Evolutionary conservation across 2,888 invertebrate species (phyloP).

Genomic region (Scelioninae gen. 2): DNA sequence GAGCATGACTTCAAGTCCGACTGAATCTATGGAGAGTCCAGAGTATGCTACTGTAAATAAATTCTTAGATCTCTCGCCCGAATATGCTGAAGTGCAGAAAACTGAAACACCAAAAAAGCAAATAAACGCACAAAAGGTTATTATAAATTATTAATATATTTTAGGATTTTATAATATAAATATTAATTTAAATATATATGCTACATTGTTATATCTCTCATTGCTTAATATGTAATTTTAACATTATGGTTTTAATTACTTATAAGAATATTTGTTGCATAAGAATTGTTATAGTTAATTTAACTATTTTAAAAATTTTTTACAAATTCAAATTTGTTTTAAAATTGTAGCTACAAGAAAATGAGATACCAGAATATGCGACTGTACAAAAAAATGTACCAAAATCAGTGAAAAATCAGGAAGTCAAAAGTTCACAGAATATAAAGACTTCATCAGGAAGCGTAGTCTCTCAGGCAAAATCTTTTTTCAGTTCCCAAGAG

Average conservation of each 20-base stretch:
- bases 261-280: too few relatives aligned
- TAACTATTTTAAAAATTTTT: too few relatives aligned
- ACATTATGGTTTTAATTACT: too few relatives aligned
- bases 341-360: conserved; percentile 30
- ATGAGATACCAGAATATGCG: conserved; percentile 70
- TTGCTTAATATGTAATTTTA: too few relatives aligned
- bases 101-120: conserved; percentile 49
- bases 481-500: conserved; percentile 60
- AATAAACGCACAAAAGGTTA: conserved; percentile 62
- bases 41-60: conserved; percentile 71
- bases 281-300: too few relatives aligned
- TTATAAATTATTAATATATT: background rate
- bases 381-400: conserved; percentile 69
- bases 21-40: conserved; percentile 63
- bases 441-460: conserved; percentile 56
- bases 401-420: conserved; percentile 58
- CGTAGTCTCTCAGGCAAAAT: conserved; percentile 62
- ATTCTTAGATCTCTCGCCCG: conserved; percentile 69
- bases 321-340: too few relatives aligned
- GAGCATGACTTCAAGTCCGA: conserved; percentile 65
- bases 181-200: too few relatives aligned
- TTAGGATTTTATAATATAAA: too few relatives aligned
- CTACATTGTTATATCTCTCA: too few relatives aligned
- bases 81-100: conserved; percentile 72
- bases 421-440: conserved; percentile 40